Evolutionary conservation across 2,113 vertebrate species (phyloP).

Genomic region (Alaudala cheleensis): DNA sequence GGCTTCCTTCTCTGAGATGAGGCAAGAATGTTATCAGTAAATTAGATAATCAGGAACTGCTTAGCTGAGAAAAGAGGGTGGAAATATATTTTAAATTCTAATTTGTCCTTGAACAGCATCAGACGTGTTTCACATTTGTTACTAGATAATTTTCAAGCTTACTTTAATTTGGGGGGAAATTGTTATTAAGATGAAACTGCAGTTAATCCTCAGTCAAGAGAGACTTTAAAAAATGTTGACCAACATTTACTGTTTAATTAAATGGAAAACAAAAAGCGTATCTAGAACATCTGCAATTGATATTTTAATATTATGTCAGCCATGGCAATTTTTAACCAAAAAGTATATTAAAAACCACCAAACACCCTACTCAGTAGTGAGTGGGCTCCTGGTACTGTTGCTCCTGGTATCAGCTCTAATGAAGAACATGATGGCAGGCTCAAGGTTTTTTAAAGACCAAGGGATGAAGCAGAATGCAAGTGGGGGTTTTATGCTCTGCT

Average conservation of each 20-base stretch:
- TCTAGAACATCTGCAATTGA: background rate
- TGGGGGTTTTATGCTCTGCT: background rate
- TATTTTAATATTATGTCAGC: background rate
- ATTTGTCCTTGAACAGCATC: conserved; percentile 43
- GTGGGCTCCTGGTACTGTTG: background rate
- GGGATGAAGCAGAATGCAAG: background rate
- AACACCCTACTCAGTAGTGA: background rate
- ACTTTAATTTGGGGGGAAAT: background rate
- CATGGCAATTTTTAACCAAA: background rate
- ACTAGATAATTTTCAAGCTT: background rate
- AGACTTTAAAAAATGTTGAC: background rate
- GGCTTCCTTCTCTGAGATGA: conserved; percentile 36
- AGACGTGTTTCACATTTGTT: conserved; percentile 20
- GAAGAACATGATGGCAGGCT: background rate
- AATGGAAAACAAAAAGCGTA: background rate
- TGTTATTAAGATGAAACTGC: background rate
- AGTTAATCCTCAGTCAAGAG: background rate
- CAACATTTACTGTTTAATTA: background rate
- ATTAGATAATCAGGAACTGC: conserved; percentile 47
- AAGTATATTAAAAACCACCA: background rate
- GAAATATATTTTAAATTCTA: conserved; percentile 51
- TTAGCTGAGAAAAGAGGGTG: conserved; percentile 23
- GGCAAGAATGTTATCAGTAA: conserved; percentile 41
- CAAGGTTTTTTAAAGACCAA: background rate
- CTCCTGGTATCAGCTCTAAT: background rate